Evolutionary conservation across 2,888 invertebrate genomes (phyloP).

Genomic region (Tetropium fuscum): DNA sequence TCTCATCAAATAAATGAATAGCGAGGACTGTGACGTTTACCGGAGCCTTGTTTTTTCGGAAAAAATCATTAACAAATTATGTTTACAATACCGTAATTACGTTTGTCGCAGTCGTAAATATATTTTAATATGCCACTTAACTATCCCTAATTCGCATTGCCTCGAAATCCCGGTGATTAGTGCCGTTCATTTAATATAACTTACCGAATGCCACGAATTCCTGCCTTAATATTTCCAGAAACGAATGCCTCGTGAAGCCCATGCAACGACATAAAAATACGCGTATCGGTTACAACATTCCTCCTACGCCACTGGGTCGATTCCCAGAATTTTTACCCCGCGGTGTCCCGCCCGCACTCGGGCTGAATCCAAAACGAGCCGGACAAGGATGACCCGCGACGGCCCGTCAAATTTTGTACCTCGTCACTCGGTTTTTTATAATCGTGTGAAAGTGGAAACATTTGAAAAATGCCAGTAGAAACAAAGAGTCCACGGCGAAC

Average conservation of each 20-base stretch:
- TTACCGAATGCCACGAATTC: slow-evolving; percentile 35
- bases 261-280: slow-evolving; percentile 34
- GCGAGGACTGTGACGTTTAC: no score
- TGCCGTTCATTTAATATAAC: slow-evolving; percentile 25
- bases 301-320: slow-evolving; percentile 40
- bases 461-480: slow-evolving; percentile 43
- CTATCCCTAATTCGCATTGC: slow-evolving; percentile 16
- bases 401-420: slow-evolving; percentile 45
- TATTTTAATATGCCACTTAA: slow-evolving; percentile 7
- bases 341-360: slow-evolving; percentile 56
- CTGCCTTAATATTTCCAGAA: slow-evolving; percentile 38
- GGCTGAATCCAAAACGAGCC: slow-evolving; percentile 57
- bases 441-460: slow-evolving; percentile 49
- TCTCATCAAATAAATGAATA: no score
- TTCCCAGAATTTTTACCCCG: slow-evolving; percentile 47
- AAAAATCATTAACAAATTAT: slow-evolving; percentile 8
- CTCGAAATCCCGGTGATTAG: slow-evolving; percentile 37
- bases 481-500: slow-evolving; percentile 32
- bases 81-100: not conserved
- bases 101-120: not conserved
- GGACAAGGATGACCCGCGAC: slow-evolving; percentile 45
- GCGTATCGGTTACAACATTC: no score
- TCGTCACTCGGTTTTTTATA: slow-evolving; percentile 41
- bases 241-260: slow-evolving; percentile 17
- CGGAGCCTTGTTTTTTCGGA: no score